These are phyloP conservation scores for Bombus ignitus DNA, from an alignment of 1,140 invertebrate species.

Conservation along the genomic window DNA sequence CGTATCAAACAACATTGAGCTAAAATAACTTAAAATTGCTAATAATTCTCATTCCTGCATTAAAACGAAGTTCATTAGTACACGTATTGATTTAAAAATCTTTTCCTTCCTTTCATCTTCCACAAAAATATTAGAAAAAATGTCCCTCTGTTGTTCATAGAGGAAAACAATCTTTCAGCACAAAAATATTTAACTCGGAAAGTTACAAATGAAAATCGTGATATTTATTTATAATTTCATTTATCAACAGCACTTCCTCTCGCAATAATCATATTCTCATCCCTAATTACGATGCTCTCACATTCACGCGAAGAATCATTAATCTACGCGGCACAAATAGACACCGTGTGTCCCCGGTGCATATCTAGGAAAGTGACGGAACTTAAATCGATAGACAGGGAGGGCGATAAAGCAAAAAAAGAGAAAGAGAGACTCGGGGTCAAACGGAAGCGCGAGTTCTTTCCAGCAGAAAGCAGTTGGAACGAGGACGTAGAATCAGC, in stretches of 20 bases:
- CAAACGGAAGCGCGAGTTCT: conserved; percentile 32
- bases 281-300: background rate
- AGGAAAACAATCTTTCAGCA: too few species aligned
- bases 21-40: too few species aligned
- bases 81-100: too few species aligned
- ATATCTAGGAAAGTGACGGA: background rate
- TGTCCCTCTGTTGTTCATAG: too few species aligned
- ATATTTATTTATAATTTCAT: background rate
- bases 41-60: too few species aligned
- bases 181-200: too few species aligned
- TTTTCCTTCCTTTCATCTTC: too few species aligned
- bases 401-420: too few species aligned
- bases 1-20: too few species aligned
- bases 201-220: background rate
- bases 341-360: background rate
- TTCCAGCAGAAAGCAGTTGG: background rate
- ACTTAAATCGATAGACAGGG: background rate
- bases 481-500: conserved; percentile 27
- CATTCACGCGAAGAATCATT: background rate
- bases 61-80: too few species aligned
- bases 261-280: background rate
- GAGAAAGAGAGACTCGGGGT: background rate
- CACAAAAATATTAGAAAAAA: too few species aligned
- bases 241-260: background rate
- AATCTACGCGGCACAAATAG: background rate